phyloP scores from a whole-genome alignment of 2,888 invertebrate species.

The Aromia moschata region DNA sequence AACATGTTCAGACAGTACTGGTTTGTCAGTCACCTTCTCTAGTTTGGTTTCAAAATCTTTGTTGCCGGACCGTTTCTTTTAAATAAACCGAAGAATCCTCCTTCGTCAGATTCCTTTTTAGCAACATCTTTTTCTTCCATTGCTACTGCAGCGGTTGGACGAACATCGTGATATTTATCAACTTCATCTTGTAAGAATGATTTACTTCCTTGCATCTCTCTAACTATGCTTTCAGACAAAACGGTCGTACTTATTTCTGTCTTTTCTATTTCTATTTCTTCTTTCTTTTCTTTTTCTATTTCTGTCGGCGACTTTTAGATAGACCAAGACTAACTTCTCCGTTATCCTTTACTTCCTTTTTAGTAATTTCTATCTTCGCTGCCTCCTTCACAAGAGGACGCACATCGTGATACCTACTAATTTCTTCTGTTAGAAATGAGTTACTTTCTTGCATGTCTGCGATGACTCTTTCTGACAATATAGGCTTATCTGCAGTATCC shows the following conservation, averaged over 20 bases:
- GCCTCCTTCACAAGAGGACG: slow-evolving; percentile 32
- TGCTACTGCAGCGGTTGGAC: not conserved
- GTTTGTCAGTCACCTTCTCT: not conserved
- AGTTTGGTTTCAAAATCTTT: slow-evolving; percentile 14
- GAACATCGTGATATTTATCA: slow-evolving; percentile 28
- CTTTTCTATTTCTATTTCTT: not conserved
- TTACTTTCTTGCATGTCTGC: slow-evolving; percentile 19
- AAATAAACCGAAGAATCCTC: slow-evolving; percentile 42
- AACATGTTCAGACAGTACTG: not conserved
- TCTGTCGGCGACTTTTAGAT: no score
- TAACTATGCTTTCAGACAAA: slow-evolving; percentile 3
- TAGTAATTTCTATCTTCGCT: not conserved
- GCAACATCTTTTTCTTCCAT: slow-evolving; percentile 24
- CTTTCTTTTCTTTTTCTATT: no score
- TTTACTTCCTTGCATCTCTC: slow-evolving; percentile 20
- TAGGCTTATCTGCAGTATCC: slow-evolving; percentile 13
- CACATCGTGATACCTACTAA: slow-evolving; percentile 45
- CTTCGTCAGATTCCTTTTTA: no score
- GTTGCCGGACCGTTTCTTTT: no score
- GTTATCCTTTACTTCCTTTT: slow-evolving; percentile 18
- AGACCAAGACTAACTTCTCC: no score
- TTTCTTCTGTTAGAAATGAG: slow-evolving; percentile 42
- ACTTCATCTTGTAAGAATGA: slow-evolving; percentile 30
- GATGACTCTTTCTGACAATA: slow-evolving; percentile 28
- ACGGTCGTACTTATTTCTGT: not conserved